These are phyloP conservation scores for Ammodytes marinus DNA, from an alignment of 2,113 vertebrate species.

Conservation along the genomic window DNA sequence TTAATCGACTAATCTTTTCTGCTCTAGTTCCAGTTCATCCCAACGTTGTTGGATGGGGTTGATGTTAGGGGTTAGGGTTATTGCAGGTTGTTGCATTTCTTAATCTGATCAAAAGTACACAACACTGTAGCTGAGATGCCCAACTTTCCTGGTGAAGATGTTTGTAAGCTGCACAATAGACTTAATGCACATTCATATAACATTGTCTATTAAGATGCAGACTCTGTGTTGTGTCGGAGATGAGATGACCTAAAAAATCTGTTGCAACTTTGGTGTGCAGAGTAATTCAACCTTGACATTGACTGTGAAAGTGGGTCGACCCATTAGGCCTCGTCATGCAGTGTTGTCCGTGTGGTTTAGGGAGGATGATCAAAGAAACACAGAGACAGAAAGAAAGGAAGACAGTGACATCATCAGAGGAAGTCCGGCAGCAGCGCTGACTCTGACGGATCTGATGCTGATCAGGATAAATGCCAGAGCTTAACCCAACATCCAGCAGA, in stretches of 20 bases:
- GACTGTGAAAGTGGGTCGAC: conserved; percentile 57
- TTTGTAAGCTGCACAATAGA: too few species aligned
- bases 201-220: background rate
- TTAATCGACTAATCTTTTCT: too few species aligned
- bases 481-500: background rate
- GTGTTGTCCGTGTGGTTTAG: conserved; percentile 36
- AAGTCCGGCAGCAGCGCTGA: background rate
- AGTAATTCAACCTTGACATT: background rate
- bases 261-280: conserved; percentile 3
- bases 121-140: too few species aligned
- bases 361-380: conserved; percentile 45
- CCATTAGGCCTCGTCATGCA: conserved; percentile 19
- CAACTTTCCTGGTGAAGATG: too few species aligned
- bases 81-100: too few species aligned
- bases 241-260: conserved; percentile 61
- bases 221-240: background rate
- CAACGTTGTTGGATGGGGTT: too few species aligned
- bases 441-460: background rate
- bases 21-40: too few species aligned
- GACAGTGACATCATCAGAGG: conserved; percentile 55
- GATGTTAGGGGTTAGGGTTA: too few species aligned
- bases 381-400: background rate
- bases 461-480: conserved; percentile 52
- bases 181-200: background rate
- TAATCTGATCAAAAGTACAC: too few species aligned